These are phyloP conservation scores for Drosophila gunungcola DNA, from an alignment of 1,140 invertebrate genomes.

Conservation along the genomic window DNA sequence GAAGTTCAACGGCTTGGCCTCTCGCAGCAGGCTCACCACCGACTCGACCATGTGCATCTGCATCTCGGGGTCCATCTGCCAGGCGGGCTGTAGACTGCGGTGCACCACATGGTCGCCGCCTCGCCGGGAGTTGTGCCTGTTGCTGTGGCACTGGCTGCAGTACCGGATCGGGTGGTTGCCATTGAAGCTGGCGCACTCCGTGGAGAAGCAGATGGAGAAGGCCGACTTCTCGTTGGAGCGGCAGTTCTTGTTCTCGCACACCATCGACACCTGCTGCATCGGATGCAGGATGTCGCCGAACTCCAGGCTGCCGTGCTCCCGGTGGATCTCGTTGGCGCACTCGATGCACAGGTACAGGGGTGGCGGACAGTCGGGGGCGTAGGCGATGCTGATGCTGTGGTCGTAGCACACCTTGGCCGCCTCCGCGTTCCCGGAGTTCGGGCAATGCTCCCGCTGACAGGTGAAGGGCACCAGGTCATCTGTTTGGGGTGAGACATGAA, in stretches of 20 bases:
- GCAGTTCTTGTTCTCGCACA: slow-evolving; percentile 99
- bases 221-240: slow-evolving; percentile 96
- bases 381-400: slow-evolving; percentile 93
- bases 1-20: slow-evolving; percentile 90
- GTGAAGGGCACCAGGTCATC: slow-evolving; percentile 91
- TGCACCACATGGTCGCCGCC: slow-evolving; percentile 96
- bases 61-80: slow-evolving; percentile 95
- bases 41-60: slow-evolving; percentile 97
- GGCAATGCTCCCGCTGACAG: slow-evolving; percentile 94
- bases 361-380: slow-evolving; percentile 94
- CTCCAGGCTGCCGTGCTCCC: slow-evolving; percentile 92
- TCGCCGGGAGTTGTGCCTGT: slow-evolving; percentile 93
- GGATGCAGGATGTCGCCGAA: slow-evolving; percentile 97
- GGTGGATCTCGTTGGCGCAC: slow-evolving; percentile 96
- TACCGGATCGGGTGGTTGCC: slow-evolving; percentile 97
- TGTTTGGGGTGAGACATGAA: slow-evolving; percentile 51
- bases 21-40: slow-evolving; percentile 95
- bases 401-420: slow-evolving; percentile 96
- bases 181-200: slow-evolving; percentile 98
- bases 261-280: slow-evolving; percentile 96
- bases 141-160: slow-evolving; percentile 95
- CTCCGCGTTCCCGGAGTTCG: slow-evolving; percentile 92
- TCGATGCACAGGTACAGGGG: slow-evolving; percentile 98
- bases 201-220: slow-evolving; percentile 97
- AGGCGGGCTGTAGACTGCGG: slow-evolving; percentile 92